phyloP scores from a whole-genome alignment of 2,113 vertebrate genomes.

The Brienomyrus longianalis region DNA sequence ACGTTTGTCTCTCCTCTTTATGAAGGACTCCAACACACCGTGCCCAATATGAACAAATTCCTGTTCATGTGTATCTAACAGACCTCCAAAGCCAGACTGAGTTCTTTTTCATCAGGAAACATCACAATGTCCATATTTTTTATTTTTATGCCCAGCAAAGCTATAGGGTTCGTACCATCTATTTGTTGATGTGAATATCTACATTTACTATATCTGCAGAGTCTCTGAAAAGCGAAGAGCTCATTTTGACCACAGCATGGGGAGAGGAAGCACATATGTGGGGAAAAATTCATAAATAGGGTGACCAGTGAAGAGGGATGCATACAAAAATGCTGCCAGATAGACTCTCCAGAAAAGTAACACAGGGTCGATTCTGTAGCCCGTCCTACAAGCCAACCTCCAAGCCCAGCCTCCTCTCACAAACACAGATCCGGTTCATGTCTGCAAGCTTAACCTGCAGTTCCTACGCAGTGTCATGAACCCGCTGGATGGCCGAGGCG shows the following conservation, averaged over 20 bases:
- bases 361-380: neutral
- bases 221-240: neutral
- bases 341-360: neutral
- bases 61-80: neutral
- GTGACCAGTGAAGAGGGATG: neutral
- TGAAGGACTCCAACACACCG: neutral
- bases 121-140: neutral
- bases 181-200: neutral
- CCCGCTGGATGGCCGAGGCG: neutral
- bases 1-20: neutral
- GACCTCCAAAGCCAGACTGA: neutral
- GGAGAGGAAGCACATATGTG: neutral
- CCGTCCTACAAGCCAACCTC: neutral
- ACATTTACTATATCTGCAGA: neutral
- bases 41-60: neutral
- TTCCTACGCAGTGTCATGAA: neutral
- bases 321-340: neutral
- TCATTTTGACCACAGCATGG: neutral
- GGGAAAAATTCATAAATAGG: neutral
- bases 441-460: neutral
- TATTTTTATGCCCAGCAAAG: neutral
- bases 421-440: neutral
- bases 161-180: neutral
- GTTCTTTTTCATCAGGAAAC: neutral
- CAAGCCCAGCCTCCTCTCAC: neutral